These are phyloP conservation scores for Lethenteron reissneri DNA, from an alignment of 2,113 vertebrate genomes.

Conservation along the genomic window DNA sequence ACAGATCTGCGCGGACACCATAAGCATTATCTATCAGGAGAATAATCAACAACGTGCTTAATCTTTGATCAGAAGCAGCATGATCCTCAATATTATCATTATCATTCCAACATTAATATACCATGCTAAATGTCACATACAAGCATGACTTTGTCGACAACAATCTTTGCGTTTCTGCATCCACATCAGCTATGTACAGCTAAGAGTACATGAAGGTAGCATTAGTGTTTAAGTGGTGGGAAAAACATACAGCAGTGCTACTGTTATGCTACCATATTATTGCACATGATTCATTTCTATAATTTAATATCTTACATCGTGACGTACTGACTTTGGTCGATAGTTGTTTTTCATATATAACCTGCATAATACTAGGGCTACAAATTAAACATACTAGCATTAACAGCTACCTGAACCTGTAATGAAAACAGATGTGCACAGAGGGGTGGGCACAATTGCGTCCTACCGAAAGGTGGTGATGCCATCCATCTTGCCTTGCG, in stretches of 20 bases:
- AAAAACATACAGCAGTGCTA: too few relatives aligned
- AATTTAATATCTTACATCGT: neutral
- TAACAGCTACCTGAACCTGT: conserved; percentile 13
- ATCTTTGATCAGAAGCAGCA: neutral
- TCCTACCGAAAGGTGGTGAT: conserved; percentile 21
- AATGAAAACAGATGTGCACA: conserved; percentile 11
- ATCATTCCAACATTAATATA: too few relatives aligned
- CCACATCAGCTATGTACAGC: too few relatives aligned
- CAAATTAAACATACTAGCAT: conserved; percentile 7
- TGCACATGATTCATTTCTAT: too few relatives aligned
- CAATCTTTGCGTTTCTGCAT: too few relatives aligned
- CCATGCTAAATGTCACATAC: too few relatives aligned
- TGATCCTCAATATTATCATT: neutral
- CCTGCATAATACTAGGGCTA: neutral
- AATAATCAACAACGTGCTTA: neutral
- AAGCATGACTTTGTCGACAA: too few relatives aligned
- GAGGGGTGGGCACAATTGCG: neutral
- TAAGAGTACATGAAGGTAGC: too few relatives aligned
- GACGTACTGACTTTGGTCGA: neutral
- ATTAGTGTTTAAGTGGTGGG: too few relatives aligned
- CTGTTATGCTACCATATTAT: too few relatives aligned
- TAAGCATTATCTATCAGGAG: neutral
- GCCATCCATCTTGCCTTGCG: conserved; percentile 16
- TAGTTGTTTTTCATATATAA: neutral
- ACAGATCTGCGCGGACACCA: neutral